Conservation (phyloP, 2,888 invertebrate species). For the Pachydiplax longipennis region DNA sequence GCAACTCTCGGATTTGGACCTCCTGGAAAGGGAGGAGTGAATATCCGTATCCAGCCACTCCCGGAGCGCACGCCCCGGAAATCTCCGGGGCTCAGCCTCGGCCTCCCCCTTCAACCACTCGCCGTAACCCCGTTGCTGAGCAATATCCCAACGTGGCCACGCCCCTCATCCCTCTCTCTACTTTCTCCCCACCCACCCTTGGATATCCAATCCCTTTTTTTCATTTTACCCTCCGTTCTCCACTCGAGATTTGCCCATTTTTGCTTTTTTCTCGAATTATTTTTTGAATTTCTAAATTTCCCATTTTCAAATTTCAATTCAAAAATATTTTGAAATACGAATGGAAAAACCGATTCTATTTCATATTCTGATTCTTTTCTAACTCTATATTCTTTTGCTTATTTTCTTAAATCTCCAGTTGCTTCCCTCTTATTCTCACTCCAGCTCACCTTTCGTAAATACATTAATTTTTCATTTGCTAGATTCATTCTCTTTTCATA, state of each 20-base stretch:
- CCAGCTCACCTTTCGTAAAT: no score
- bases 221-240: background rate
- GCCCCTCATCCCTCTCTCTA: background rate
- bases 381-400: background rate
- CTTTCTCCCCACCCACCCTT: background rate
- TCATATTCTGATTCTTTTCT: background rate
- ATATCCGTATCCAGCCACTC: slow-evolving; percentile 43
- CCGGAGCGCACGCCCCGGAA: slow-evolving; percentile 45
- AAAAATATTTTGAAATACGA: no score
- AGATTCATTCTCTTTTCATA: no score
- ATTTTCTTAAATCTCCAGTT: no score
- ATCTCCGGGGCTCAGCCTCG: slow-evolving; percentile 42
- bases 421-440: no score
- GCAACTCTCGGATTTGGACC: background rate
- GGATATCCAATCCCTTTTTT: background rate
- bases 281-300: no score
- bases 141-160: slow-evolving; percentile 6
- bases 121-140: slow-evolving; percentile 20
- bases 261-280: no score
- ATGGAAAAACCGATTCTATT: background rate
- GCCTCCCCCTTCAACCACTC: slow-evolving; percentile 22
- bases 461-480: no score
- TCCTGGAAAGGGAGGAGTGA: background rate
- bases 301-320: no score
- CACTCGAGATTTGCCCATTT: background rate